Evolutionary conservation across 2,797 vertebrate species (phyloP).

Genomic region (Karalla daura): DNA sequence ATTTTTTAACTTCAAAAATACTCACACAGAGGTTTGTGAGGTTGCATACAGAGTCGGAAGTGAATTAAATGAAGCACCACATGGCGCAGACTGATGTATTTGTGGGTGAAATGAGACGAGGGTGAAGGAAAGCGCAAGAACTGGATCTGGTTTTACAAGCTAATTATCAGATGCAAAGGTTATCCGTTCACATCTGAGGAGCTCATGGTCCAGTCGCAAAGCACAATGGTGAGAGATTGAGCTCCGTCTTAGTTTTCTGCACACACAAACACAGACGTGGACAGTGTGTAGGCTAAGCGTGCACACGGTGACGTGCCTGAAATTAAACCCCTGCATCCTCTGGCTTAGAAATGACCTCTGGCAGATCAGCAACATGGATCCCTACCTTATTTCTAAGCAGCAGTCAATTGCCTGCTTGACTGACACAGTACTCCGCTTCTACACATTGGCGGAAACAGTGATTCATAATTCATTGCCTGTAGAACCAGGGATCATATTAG

Average conservation of each 20-base stretch:
- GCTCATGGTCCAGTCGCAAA: slow-evolving; percentile 16
- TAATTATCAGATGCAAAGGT: slow-evolving; percentile 27
- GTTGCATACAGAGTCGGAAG: background rate
- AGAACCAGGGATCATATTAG: slow-evolving; percentile 52
- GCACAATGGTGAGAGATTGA: slow-evolving; percentile 27
- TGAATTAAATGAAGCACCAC: slow-evolving; percentile 4
- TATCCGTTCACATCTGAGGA: slow-evolving; percentile 21
- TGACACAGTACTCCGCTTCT: slow-evolving; percentile 27
- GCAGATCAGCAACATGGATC: slow-evolving; percentile 54
- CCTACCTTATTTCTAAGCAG: slow-evolving; percentile 36
- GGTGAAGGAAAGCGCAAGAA: slow-evolving; percentile 10
- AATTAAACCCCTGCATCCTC: slow-evolving; percentile 51
- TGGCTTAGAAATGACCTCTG: slow-evolving; percentile 34
- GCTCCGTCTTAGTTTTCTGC: background rate
- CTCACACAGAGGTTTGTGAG: background rate
- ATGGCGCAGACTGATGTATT: slow-evolving; percentile 16
- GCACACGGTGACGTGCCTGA: slow-evolving; percentile 12
- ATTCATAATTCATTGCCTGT: slow-evolving; percentile 69
- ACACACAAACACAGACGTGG: background rate
- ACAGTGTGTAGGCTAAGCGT: too few relatives aligned
- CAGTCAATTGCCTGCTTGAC: slow-evolving; percentile 39
- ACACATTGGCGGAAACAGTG: slow-evolving; percentile 45
- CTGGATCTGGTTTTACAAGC: slow-evolving; percentile 22
- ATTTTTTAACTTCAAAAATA: slow-evolving; percentile 15
- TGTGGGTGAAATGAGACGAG: background rate